Base-by-base conservation (phyloP, 2,888 invertebrate genomes). In the Galerucella nymphaeae region DNA sequence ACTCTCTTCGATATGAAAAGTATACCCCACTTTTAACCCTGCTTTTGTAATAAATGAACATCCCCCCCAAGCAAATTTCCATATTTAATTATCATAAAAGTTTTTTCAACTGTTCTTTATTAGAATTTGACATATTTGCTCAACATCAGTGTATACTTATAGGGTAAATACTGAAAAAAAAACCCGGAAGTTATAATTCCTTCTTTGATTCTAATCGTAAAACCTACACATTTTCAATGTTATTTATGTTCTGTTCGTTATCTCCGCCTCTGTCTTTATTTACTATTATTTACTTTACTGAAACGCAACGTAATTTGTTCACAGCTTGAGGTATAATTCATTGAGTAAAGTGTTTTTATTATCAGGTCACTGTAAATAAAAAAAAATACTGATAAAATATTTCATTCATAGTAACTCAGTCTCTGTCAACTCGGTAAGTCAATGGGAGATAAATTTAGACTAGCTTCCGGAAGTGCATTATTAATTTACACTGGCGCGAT, bases 321-420 rank as follows among this genome's bases (percentile, higher is more conserved):
- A 23, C 48, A 50, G n/a, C 65, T 42, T 55, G 38, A 53, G 38
- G 55, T 16, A 16, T 11, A 41, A 53, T 65, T 65, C 55, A 65
- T 55, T 65, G n/a, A 55, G 53, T 65, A 30, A 50, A 65, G 48
- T 55, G 41, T 55, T 65, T 30, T 53, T 65, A 55, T 65, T 65
- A 65, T 65, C 65, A 65, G 65, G 30, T 55, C 41, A 41, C 10
- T 8, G 23, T 41, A 65, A 65, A 65, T 16, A 65, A 45, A 45
- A 42, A 30, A 65, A 50, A 38, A 55, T 65, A 55, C 41, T 65
- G 65, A 65, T 65, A 65, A 65, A 45, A 65, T 65, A 55, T 50
- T 65, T 65, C 65, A 65, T 65, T 65, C 65, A 55, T 63, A 20
- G 20, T 63, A 16, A 16, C 30, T 38, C 30, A 9, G 30, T 38